Evolutionary conservation across 2,888 invertebrate species (phyloP).

Genomic region (Sesia apiformis): DNA sequence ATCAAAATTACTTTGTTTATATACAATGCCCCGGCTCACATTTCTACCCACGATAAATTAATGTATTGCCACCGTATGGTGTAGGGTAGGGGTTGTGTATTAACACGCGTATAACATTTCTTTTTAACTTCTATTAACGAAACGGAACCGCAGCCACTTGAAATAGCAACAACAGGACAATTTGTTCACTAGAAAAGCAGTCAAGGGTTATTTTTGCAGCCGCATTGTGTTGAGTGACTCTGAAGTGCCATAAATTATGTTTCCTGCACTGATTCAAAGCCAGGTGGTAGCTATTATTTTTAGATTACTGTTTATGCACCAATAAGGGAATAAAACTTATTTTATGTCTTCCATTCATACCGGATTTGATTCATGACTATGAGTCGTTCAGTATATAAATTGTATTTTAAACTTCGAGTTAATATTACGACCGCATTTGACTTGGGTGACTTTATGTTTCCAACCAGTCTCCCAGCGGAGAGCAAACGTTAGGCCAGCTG

Average conservation of each 20-base stretch:
- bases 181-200: conserved; percentile 50
- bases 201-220: conserved; percentile 69
- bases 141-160: conserved; percentile 27
- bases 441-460: no score
- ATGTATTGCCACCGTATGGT: conserved; percentile 25
- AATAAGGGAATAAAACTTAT: conserved; percentile 56
- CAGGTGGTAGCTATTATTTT: conserved; percentile 67
- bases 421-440: no score
- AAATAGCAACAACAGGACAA: conserved; percentile 26
- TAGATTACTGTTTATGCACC: conserved; percentile 51
- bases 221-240: conserved; percentile 42
- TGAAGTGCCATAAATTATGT: conserved; percentile 56
- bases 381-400: conserved; percentile 1
- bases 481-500: background rate
- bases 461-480: background rate
- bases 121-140: conserved; percentile 1
- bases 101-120: conserved; percentile 13
- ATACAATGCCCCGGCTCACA: conserved; percentile 11
- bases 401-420: no score
- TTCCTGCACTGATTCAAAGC: conserved; percentile 44
- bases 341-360: conserved; percentile 58
- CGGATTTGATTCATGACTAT: conserved; percentile 44
- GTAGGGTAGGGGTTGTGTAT: conserved; percentile 20
- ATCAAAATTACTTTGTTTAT: conserved; percentile 22
- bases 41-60: conserved; percentile 25